Percentiles rank a stretch among this genome's conserved stretches.
Evolutionary conservation across 2,888 invertebrate species (phyloP).

Genomic region (Stenoptilia bipunctidactyla): DNA sequence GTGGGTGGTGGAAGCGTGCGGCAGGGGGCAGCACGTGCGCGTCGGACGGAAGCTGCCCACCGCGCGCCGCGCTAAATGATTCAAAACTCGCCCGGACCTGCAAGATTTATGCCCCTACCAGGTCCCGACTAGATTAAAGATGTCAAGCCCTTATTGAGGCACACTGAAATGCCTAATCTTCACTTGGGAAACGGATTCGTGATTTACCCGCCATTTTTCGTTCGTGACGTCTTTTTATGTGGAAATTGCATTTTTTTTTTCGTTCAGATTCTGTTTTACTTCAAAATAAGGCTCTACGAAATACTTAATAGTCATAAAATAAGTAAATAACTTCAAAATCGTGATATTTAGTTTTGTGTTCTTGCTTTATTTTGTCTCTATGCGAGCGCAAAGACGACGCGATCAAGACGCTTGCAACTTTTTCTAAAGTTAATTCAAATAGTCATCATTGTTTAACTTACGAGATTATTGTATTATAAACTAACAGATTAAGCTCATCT

Average conservation of each 20-base stretch:
- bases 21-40: conserved; percentile 22
- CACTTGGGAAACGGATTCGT: conserved; percentile 33
- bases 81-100: conserved; percentile 65
- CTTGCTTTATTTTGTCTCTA: no score
- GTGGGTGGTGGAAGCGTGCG: conserved; percentile 24
- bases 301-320: no score
- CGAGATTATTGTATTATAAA: no score
- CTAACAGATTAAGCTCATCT: no score
- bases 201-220: conserved; percentile 35
- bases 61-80: conserved; percentile 65
- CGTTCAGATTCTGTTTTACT: no score
- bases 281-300: no score
- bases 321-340: no score
- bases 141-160: conserved; percentile 69
- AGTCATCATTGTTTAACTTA: no score
- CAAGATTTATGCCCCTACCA: conserved; percentile 69
- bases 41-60: conserved; percentile 67
- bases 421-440: no score
- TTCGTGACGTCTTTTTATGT: conserved; percentile 36
- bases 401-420: no score
- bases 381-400: no score
- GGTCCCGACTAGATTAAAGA: conserved; percentile 66
- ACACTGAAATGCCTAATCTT: conserved; percentile 28
- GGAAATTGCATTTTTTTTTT: conserved; percentile 54
- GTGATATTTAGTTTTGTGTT: no score